Conservation (phyloP, 2,888 invertebrate genomes). For the Dichetophora obliterata region DNA sequence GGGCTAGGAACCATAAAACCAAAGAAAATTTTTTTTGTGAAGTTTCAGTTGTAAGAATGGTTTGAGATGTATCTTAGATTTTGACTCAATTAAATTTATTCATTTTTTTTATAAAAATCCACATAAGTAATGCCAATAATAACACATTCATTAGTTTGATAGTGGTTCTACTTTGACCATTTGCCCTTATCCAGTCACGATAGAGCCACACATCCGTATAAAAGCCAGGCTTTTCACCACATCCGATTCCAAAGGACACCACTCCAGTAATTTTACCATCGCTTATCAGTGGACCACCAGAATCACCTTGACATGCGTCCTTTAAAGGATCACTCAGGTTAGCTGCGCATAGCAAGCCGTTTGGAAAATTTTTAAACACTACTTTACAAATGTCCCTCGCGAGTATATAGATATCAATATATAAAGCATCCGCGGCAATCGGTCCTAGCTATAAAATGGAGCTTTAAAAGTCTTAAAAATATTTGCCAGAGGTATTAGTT, state of each 20-base stretch:
- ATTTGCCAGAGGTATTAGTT: slow-evolving; percentile 7
- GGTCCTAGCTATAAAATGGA: slow-evolving; percentile 46
- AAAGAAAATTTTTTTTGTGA: too few species aligned
- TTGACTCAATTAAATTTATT: too few species aligned
- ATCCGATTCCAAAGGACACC: slow-evolving; percentile 35
- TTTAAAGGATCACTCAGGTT: neutral
- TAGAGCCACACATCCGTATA: slow-evolving; percentile 23
- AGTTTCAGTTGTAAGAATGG: too few species aligned
- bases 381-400: slow-evolving; percentile 6
- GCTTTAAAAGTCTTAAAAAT: too few species aligned
- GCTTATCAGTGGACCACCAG: slow-evolving; percentile 53
- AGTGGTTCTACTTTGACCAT: too few species aligned
- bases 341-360: slow-evolving; percentile 41
- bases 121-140: too few species aligned
- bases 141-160: too few species aligned
- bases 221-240: neutral
- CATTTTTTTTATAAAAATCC: too few species aligned
- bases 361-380: slow-evolving; percentile 10
- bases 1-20: too few species aligned
- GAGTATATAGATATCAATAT: slow-evolving; percentile 33
- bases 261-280: slow-evolving; percentile 44
- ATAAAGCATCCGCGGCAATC: slow-evolving; percentile 41
- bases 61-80: too few species aligned
- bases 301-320: slow-evolving; percentile 47
- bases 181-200: slow-evolving; percentile 7